These are phyloP conservation scores for Diarsia mendica DNA, from an alignment of 2,888 invertebrate genomes.

Conservation along the genomic window DNA sequence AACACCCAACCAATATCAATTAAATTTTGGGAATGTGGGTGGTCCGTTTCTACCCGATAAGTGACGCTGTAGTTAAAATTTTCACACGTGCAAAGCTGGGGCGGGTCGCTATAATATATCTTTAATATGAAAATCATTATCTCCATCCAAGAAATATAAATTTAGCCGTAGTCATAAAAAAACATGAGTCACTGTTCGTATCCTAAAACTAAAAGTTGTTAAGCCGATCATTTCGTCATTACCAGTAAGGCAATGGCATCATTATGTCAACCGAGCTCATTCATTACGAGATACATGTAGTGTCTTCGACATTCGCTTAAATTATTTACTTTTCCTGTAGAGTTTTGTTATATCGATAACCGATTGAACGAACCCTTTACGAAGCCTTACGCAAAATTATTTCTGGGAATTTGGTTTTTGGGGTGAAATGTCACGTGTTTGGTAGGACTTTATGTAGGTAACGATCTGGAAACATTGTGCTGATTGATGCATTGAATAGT, in stretches of 20 bases:
- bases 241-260: constrained; percentile 22
- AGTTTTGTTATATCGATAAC: background rate
- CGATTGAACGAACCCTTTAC: background rate
- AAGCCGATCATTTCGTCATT: constrained; percentile 29
- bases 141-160: background rate
- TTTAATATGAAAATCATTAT: background rate
- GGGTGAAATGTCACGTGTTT: too few relatives aligned
- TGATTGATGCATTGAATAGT: too few relatives aligned
- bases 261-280: constrained; percentile 5
- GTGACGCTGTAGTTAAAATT: background rate
- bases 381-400: too few relatives aligned
- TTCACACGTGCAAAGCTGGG: background rate
- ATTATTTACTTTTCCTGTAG: background rate
- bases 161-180: background rate
- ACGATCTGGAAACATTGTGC: too few relatives aligned
- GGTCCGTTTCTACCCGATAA: background rate
- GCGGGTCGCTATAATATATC: background rate
- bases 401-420: too few relatives aligned
- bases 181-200: constrained; percentile 7
- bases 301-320: background rate
- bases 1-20: background rate
- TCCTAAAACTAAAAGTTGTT: background rate
- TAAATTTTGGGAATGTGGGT: background rate
- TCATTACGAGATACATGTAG: background rate
- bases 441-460: too few relatives aligned